These are phyloP conservation scores for Plagodis pulveraria DNA, from an alignment of 2,888 invertebrate genomes.

Conservation along the genomic window DNA sequence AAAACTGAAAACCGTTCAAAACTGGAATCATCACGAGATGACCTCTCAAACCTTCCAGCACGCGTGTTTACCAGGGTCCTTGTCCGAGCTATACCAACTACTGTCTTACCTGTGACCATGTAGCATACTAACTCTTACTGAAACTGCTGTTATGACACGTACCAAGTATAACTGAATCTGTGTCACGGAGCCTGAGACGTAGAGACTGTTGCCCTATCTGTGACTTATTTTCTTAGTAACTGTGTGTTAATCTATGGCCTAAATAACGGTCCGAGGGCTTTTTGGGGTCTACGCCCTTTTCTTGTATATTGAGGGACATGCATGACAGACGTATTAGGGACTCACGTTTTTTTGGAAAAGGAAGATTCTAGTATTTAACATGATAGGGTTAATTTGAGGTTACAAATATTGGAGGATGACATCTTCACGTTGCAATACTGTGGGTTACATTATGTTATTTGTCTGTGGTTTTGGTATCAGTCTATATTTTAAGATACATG, in stretches of 20 bases:
- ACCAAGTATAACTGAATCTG: background rate
- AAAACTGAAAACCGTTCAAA: background rate
- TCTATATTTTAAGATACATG: no score
- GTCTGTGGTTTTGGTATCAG: no score
- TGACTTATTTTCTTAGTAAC: background rate
- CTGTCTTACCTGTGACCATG: no score
- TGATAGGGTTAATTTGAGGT: background rate
- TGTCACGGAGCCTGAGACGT: conserved; percentile 8
- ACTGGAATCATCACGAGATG: background rate
- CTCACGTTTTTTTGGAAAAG: background rate
- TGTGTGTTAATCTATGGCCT: background rate
- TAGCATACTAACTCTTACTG: no score
- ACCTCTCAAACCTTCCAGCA: conserved; percentile 13
- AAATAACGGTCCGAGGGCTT: conserved; percentile 50
- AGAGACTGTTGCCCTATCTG: background rate
- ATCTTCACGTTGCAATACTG: no score
- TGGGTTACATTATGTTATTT: no score
- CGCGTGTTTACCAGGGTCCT: conserved; percentile 51
- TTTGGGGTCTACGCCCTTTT: conserved; percentile 37
- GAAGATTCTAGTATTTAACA: background rate
- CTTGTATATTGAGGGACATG: conserved; percentile 31
- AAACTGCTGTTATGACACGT: background rate
- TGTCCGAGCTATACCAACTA: conserved; percentile 42
- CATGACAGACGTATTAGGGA: conserved; percentile 23
- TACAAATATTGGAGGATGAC: no score